Base-by-base conservation (phyloP, 2,888 invertebrate species). In the Abrostola tripartita region DNA sequence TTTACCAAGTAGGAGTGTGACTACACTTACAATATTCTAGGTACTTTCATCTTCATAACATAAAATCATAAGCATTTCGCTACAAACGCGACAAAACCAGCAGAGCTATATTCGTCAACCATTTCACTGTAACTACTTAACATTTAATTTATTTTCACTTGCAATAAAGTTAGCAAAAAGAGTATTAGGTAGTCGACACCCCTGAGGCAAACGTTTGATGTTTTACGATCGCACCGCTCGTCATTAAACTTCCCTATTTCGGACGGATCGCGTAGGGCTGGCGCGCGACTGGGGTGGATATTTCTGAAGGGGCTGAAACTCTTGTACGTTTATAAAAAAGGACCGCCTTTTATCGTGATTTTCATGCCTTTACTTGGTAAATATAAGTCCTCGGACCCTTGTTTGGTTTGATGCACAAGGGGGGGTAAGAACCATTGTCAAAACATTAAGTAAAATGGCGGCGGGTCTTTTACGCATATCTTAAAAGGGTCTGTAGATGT, bases 181-280 rank as follows among this genome's bases (percentile, higher is more conserved):
- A 79, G 77, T 68, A 80, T 71, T 67, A 53, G 65, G 71, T 71
- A 79, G 71, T 78, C 80, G 87, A 74, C 91, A 92, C 67, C 92
- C 92, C 92, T 92, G 85, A 63, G 72, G 81, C 72, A 81, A 85
- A 74, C 88, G 88, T 89, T 90, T 90, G 89, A 88, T 87, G 89
- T 91, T 92, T 93, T 92, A 92, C 89, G 91, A 92, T 82, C 85
- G 78, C 82, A 79, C 86, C 88, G 86, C 88, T 90, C 87, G 92
- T 91, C 92, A 90, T 91, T 92, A 91, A 92, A 92, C 90, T 89
- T 90, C 90, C 89, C 90, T 86, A 86, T 88, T 91, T 90, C 83
- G 84, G 88, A 86, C 82, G 83, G 79, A 84, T 82, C 66, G 68
- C 49, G 67, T 83, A 92, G 92, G 92, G 92, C 78, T 92, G 89